phyloP scores from a whole-genome alignment of 2,888 invertebrate genomes.

The Trypoxylon attenuatum region DNA sequence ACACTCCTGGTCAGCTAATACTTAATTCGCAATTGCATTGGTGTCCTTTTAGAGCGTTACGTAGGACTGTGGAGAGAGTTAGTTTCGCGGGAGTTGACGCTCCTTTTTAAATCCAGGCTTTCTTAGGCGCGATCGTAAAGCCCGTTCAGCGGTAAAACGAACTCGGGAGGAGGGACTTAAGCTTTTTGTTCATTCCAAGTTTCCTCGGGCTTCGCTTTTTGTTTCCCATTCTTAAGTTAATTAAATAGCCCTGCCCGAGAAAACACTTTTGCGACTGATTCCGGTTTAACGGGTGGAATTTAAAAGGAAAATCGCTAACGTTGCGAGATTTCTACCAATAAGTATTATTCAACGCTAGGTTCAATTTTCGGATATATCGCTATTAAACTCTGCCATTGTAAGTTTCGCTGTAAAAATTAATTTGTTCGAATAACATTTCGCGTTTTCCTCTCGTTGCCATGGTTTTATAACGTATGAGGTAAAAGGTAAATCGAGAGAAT shows the following conservation, averaged over 20 bases:
- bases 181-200: constrained; percentile 19
- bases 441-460: too few relatives aligned
- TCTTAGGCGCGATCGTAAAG: constrained; percentile 5
- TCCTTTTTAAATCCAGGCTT: constrained; percentile 7
- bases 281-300: background rate
- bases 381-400: background rate
- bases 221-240: constrained; percentile 10
- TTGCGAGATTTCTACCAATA: constrained; percentile 15
- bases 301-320: too few relatives aligned
- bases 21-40: too few relatives aligned
- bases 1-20: too few relatives aligned
- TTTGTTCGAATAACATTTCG: too few relatives aligned
- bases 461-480: too few relatives aligned
- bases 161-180: constrained; percentile 11
- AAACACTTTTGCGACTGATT: constrained; percentile 17
- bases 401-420: background rate
- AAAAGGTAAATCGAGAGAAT: too few relatives aligned
- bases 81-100: background rate
- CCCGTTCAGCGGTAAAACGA: constrained; percentile 19
- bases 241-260: constrained; percentile 30
- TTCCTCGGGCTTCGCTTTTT: constrained; percentile 8
- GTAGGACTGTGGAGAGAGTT: background rate
- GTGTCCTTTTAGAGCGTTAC: too few relatives aligned
- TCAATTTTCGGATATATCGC: background rate
- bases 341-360: background rate